Evolutionary conservation across 2,113 vertebrate genomes (phyloP), one percentile per base, ranked within the genome.

Genomic region (Sphyrna mokarran): DNA sequence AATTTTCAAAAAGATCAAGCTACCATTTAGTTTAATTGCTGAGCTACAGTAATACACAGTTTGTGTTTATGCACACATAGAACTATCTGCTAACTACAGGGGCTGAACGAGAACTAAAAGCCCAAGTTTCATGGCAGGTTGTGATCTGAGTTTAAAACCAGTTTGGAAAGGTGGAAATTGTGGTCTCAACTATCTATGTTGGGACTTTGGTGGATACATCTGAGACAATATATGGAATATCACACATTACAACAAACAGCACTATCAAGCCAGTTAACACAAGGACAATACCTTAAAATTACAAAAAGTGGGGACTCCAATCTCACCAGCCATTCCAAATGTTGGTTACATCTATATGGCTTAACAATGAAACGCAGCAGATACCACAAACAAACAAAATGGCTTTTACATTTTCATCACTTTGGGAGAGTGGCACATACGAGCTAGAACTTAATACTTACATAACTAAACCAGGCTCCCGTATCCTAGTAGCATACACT

Each of bases 21-120:
- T 90, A 61, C 87, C 33, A 90, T 61, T 90, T 90, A 90, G 87
- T 90, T 90, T 90, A 90, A 90, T 90, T 90, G 61, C 13, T n/a
- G 87, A 61, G 48, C 10, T 89, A 90, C 61, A 90, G 87, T 61
- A 90, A 90, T 61, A 61, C 87, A 90, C 33, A 14, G 87, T 26
- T 61, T 90, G 54, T 61, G 54, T 90, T 61, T 90, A 54, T 61
- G 33, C 63, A 61, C 48, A n/a, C 33, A 61, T 33, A 90, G 13
- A n/a, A 90, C n/a, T 26, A 33, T 87, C 85, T 90, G 43, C 43
- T 48, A 90, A 90, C 23, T 33, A 61, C 43, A 29, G 26, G 23
- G 54, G 54, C 29, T 5, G 2, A 10, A 90, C 87, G 0, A 89
- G 3, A 26, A 89, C 26, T 40, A 20, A 20, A 83, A 16, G 37